Percentiles rank a stretch among this genome's conserved stretches.
Evolutionary conservation across 2,113 vertebrate species (phyloP).

Genomic region (Oncorhynchus keta): DNA sequence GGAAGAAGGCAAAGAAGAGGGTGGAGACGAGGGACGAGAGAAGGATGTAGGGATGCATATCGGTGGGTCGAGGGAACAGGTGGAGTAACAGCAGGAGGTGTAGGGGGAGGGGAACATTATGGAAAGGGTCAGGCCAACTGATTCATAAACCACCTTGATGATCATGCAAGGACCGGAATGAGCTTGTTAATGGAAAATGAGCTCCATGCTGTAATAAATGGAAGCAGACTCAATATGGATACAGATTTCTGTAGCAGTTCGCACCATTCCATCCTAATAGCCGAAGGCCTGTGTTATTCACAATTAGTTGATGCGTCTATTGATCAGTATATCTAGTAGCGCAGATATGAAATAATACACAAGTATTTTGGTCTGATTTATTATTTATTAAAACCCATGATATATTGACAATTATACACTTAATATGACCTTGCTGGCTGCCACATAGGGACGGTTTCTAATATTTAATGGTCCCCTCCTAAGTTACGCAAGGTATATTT

Average conservation of each 20-base stretch:
- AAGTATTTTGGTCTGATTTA: neutral
- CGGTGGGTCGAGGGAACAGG: slow-evolving; percentile 51
- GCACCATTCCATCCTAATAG: neutral
- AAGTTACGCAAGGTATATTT: neutral
- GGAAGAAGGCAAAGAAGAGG: neutral
- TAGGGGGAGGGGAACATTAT: slow-evolving; percentile 21
- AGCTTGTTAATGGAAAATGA: neutral
- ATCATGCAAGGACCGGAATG: slow-evolving; percentile 35
- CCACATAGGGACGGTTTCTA: neutral
- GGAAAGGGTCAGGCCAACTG: slow-evolving; percentile 16
- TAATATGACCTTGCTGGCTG: neutral
- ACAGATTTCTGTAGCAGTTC: neutral
- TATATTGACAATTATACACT: neutral
- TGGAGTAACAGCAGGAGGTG: slow-evolving; percentile 62
- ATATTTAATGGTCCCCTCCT: neutral
- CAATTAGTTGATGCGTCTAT: neutral
- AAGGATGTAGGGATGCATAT: neutral
- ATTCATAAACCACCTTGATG: slow-evolving; percentile 41
- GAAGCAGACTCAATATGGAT: neutral
- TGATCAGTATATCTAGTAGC: neutral
- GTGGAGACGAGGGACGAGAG: neutral
- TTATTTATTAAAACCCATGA: neutral
- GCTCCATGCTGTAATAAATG: slow-evolving; percentile 18
- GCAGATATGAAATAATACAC: neutral
- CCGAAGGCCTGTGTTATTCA: slow-evolving; percentile 8